Evolutionary conservation across 1,140 invertebrate genomes (phyloP).

Genomic region (Mesaphorura yosii): DNA sequence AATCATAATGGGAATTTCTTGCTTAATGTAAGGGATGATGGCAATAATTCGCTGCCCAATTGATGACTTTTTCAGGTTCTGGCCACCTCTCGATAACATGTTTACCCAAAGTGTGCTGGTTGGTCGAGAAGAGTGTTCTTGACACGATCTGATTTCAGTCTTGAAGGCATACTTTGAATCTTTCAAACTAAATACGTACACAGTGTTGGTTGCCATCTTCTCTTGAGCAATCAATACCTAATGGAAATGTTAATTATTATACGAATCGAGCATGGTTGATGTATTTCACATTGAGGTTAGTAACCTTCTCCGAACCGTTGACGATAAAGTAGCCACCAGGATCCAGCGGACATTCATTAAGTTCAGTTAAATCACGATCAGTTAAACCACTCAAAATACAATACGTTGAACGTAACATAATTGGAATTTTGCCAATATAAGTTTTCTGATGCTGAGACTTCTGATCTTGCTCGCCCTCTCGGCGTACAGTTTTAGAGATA

Average conservation of each 20-base stretch:
- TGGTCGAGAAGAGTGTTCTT: conserved; percentile 83
- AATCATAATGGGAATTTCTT: conserved; percentile 99
- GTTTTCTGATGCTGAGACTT: conserved; percentile 94
- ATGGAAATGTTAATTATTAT: conserved; percentile 18
- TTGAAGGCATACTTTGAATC: conserved; percentile 96
- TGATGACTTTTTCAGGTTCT: conserved; percentile 89
- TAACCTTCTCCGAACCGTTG: conserved; percentile 87
- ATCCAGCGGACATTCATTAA: conserved; percentile 97
- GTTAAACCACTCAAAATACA: conserved; percentile 84
- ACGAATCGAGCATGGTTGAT: neutral
- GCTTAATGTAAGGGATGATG: conserved; percentile 95
- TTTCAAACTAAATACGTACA: conserved; percentile 99
- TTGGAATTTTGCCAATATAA: conserved; percentile 98
- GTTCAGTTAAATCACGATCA: conserved; percentile 94
- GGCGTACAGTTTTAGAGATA: conserved; percentile 88
- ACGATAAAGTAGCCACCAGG: conserved; percentile 96
- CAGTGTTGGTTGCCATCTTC: conserved; percentile 99
- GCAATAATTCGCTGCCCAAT: conserved; percentile 97
- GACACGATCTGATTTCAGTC: conserved; percentile 88
- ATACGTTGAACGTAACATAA: conserved; percentile 95
- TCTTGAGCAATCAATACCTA: conserved; percentile 90
- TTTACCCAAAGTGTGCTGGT: conserved; percentile 97
- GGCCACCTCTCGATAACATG: conserved; percentile 93
- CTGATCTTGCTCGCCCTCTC: conserved; percentile 78
- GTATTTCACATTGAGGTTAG: neutral